phyloP scores from a whole-genome alignment of 64 coral and sea anemone genomes.

The Montipora cactus region DNA sequence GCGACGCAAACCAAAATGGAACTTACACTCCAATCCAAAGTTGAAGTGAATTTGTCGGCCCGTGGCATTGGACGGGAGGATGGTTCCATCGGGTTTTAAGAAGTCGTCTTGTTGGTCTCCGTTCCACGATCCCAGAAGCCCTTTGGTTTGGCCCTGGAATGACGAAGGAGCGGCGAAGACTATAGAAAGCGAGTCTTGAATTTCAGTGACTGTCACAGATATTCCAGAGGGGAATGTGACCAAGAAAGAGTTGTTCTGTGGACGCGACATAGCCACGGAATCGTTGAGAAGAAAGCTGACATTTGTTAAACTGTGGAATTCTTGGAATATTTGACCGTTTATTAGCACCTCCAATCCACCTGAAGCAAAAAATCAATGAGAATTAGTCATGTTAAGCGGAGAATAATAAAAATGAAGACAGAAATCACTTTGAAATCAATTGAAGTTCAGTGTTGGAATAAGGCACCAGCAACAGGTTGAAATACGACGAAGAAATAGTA shows the following conservation, averaged over 20 bases:
- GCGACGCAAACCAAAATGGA: not conserved
- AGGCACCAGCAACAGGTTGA: too few species aligned
- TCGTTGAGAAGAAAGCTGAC: not conserved
- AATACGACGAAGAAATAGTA: too few species aligned
- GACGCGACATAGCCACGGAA: slow-evolving; percentile 33
- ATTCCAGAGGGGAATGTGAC: slow-evolving; percentile 56
- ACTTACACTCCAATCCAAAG: slow-evolving; percentile 78
- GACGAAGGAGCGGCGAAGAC: slow-evolving; percentile 11
- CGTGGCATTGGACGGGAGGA: slow-evolving; percentile 36
- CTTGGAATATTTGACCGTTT: not conserved
- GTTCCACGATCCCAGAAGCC: slow-evolving; percentile 73
- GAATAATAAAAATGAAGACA: not conserved
- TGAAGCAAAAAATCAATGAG: not conserved
- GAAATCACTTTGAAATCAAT: too few species aligned
- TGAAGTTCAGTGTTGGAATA: too few species aligned
- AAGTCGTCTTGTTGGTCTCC: slow-evolving; percentile 55
- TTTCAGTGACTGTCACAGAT: slow-evolving; percentile 49
- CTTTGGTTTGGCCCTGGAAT: slow-evolving; percentile 52
- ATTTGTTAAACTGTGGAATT: not conserved
- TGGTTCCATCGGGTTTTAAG: slow-evolving; percentile 54
- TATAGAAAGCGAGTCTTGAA: slow-evolving; percentile 51
- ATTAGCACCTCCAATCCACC: slow-evolving; percentile 41
- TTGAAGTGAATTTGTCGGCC: slow-evolving; percentile 57
- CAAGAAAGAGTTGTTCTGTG: slow-evolving; percentile 27
- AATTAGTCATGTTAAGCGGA: not conserved